Base-by-base conservation (phyloP, 2,888 invertebrate genomes). In the Dicycla oo region DNA sequence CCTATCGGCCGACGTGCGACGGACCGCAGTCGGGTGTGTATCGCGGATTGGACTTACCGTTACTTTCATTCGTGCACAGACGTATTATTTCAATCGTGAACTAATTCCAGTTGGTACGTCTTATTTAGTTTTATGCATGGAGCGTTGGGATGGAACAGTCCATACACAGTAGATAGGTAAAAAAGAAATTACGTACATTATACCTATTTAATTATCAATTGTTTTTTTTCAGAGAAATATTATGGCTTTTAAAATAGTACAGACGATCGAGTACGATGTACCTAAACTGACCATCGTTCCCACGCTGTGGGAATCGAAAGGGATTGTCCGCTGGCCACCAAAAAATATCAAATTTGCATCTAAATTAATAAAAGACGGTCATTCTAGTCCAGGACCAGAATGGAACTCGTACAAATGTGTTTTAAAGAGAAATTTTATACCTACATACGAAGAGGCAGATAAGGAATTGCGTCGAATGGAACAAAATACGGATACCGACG, bases 331-430 rank as follows among this genome's bases (percentile, higher is more conserved):
- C 54, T 65, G 65, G 65, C 65, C 65, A 54, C 54, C 65, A 54
- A 65, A 65, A 54, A 65, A 3, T 40, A 23, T 63, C 23, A 73
- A 68, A 68, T 68, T 63, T 26, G 61, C 30, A 60, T 69, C 53
- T 61, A 70, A 69, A 69, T 66, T 66, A 61, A 74, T 65, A 70
- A 70, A 65, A 70, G 66, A 70, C 56, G 69, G 65, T 62, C 47
- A 73, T 68, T 62, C 68, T 57, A 67, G 56, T 62, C 67, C 67
- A 72, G 67, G 72, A 62, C 67, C 67, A 67, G 72, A 67, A 54
- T 72, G 67, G 67, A 68, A 68, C 67, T 68, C 67, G 49, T 62
- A 57, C 49, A 49, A 73, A 67, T 68, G 68, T 62, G 68, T 73
- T 62, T 7, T 68, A 56, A 61, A 74, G n/a, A 69, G 53, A 73